A percentile compares a stretch with the other conserved stretches of the same genome.
phyloP scores from a whole-genome alignment of 1,140 invertebrate species.

The Heliothis virescens region DNA sequence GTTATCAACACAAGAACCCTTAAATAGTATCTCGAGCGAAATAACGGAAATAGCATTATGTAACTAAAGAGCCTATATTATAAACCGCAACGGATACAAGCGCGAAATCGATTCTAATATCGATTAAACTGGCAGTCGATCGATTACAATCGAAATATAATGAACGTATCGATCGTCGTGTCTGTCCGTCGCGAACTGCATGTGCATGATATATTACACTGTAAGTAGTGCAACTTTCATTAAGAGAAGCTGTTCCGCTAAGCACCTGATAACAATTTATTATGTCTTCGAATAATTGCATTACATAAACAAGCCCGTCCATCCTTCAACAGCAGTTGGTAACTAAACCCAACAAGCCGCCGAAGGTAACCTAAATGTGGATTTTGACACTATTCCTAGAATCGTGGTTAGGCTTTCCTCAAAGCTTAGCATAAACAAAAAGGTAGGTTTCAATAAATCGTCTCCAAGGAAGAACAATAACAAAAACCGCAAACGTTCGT shows the following conservation, averaged over 20 bases:
- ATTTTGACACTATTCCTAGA: neutral
- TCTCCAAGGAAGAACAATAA: constrained; percentile 15
- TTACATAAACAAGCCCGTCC: neutral
- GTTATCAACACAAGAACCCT: constrained; percentile 2
- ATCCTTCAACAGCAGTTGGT: neutral
- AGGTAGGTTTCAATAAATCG: constrained; percentile 1
- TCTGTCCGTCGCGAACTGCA: neutral
- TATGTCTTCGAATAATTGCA: neutral
- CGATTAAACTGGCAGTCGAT: constrained; percentile 48
- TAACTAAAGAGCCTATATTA: constrained; percentile 34
- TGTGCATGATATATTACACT: constrained; percentile 16
- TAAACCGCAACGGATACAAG: constrained; percentile 36
- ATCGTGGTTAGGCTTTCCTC: neutral
- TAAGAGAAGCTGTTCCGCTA: neutral
- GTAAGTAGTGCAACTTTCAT: neutral
- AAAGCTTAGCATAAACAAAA: neutral
- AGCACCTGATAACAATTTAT: neutral
- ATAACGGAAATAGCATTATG: constrained; percentile 41
- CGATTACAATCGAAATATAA: constrained; percentile 25
- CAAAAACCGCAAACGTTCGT: constrained; percentile 31
- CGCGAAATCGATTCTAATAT: constrained; percentile 56
- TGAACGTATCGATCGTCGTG: neutral
- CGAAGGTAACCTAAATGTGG: neutral
- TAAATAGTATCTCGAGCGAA: constrained; percentile 12
- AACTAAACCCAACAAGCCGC: neutral